A percentile compares a stretch with the other conserved stretches of the same genome.
These are phyloP conservation scores for Trogon surrucura DNA, from an alignment of 2,113 vertebrate species.

Conservation along the genomic window DNA sequence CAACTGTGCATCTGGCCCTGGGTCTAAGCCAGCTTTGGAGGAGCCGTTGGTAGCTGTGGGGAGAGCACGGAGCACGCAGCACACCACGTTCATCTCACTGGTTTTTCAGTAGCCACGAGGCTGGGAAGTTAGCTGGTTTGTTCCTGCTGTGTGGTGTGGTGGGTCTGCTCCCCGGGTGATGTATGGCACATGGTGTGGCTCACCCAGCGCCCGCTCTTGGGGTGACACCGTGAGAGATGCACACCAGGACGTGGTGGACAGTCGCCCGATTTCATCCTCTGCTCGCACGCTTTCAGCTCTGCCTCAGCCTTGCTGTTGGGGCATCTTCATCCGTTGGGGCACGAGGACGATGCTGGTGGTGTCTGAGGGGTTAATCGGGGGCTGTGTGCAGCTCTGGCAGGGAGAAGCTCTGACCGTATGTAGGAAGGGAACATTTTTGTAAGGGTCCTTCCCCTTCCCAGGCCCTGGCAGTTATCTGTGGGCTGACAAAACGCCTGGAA, in stretches of 20 bases:
- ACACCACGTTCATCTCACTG: fast-evolving
- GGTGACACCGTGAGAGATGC: neutral
- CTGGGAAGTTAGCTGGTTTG: neutral
- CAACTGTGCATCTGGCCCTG: neutral
- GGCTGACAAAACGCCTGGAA: conserved; percentile 21
- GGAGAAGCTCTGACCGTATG: neutral
- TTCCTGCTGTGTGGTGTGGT: neutral
- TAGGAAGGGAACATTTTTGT: neutral
- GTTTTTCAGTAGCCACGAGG: neutral
- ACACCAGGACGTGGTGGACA: neutral
- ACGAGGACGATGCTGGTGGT: fast-evolving
- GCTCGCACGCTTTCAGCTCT: neutral
- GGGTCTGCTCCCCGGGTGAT: fast-evolving
- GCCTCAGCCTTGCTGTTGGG: fast-evolving
- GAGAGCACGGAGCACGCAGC: neutral
- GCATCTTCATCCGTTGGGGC: neutral
- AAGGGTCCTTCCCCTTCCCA: conserved; percentile 39
- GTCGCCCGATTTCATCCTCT: fast-evolving
- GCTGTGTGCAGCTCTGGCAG: neutral
- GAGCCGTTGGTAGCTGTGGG: neutral
- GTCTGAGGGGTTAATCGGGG: neutral
- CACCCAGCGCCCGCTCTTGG: fast-evolving
- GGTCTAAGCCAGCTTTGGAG: neutral
- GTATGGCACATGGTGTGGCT: fast-evolving
- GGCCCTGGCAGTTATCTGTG: conserved; percentile 38